Evolutionary conservation across 1,140 invertebrate genomes (phyloP).

Genomic region (Microplitis mediator): DNA sequence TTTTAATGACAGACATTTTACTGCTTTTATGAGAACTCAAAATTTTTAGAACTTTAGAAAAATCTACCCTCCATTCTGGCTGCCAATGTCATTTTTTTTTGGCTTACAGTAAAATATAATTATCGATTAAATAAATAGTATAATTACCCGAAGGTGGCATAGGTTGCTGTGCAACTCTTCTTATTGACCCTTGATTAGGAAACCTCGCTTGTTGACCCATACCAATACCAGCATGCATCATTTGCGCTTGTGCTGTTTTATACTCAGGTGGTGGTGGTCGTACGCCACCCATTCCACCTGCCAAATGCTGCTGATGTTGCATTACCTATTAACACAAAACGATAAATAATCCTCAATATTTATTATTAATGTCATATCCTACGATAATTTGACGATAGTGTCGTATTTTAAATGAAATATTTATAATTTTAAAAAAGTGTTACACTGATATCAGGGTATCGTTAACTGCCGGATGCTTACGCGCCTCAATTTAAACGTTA

Average conservation of each 20-base stretch:
- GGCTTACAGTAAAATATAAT: neutral
- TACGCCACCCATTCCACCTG: constrained; percentile 53
- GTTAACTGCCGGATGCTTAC: neutral
- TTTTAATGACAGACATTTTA: no score
- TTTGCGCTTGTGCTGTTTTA: constrained; percentile 70
- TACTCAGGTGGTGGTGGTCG: constrained; percentile 79
- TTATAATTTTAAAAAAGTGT: no score
- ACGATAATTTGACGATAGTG: neutral
- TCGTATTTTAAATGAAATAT: no score
- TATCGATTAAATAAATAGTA: neutral
- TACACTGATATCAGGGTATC: no score
- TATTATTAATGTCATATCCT: neutral
- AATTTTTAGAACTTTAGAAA: no score
- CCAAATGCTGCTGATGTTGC: constrained; percentile 58
- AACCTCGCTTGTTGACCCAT: constrained; percentile 60
- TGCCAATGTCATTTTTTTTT: no score
- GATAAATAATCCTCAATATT: constrained; percentile 24
- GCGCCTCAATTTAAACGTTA: neutral
- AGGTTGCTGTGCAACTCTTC: constrained; percentile 69
- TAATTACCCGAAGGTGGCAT: constrained; percentile 70
- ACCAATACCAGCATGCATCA: constrained; percentile 65
- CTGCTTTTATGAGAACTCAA: no score
- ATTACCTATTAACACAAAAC: constrained; percentile 50
- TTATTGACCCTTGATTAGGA: constrained; percentile 64
- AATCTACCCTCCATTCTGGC: no score